Evolutionary conservation across 2,888 invertebrate genomes (phyloP).

Genomic region (Kuschelorhynchus macadamiae): DNA sequence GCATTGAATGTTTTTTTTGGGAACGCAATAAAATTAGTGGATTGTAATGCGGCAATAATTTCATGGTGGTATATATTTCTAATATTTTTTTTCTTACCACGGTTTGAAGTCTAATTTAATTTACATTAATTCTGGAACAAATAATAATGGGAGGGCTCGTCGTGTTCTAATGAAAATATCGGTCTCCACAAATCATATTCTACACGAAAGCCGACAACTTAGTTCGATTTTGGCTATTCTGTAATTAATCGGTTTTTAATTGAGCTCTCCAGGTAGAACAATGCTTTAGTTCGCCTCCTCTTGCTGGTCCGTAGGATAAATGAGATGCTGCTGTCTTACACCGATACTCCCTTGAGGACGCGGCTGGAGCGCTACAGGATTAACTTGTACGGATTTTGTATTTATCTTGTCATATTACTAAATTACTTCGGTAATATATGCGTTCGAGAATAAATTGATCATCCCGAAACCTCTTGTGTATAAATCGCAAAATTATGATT

Average conservation of each 20-base stretch:
- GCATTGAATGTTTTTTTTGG: no score
- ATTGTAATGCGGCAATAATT: no score
- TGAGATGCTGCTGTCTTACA: conserved; percentile 64
- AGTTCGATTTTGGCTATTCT: conserved; percentile 65
- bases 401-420: conserved; percentile 68
- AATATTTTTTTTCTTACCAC: no score
- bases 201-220: conserved; percentile 64
- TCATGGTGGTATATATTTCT: no score
- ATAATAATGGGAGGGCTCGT: conserved; percentile 25
- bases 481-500: no score
- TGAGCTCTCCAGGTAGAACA: conserved; percentile 60
- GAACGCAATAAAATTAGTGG: no score
- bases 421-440: conserved; percentile 61
- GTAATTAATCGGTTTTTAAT: conserved; percentile 68
- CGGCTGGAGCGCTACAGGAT: conserved; percentile 60
- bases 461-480: no score
- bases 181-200: conserved; percentile 64
- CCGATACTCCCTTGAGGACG: conserved; percentile 64
- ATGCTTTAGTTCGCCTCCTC: conserved; percentile 30
- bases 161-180: conserved; percentile 51
- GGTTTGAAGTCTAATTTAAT: no score
- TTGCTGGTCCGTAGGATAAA: conserved; percentile 59
- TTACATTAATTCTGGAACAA: conserved; percentile 25
- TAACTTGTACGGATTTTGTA: conserved; percentile 65
- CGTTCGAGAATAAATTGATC: no score